Conservation (phyloP, 2,797 vertebrate species). For the Iguana delicatissima region DNA sequence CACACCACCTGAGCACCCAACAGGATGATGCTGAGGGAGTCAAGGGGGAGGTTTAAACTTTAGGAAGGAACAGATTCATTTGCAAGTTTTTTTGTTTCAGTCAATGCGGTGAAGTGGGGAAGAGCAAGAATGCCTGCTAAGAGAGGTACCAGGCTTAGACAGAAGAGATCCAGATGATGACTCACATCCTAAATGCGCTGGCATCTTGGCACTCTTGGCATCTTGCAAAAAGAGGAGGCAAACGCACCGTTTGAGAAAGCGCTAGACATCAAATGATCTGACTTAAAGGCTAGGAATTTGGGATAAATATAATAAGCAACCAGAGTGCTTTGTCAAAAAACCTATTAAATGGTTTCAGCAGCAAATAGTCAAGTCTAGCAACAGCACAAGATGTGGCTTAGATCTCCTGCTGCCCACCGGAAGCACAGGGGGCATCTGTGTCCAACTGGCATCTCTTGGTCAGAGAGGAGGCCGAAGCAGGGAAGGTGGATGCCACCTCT, state of each 20-base stretch:
- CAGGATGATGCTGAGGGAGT: not conserved
- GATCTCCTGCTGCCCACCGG: too few relatives aligned
- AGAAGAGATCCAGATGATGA: slow-evolving; percentile 11
- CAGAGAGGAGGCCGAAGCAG: too few relatives aligned
- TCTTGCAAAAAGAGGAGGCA: not conserved
- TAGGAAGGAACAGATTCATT: not conserved
- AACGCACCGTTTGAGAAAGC: not conserved
- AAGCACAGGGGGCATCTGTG: too few relatives aligned
- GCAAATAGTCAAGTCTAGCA: not conserved
- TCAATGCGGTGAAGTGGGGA: too few relatives aligned
- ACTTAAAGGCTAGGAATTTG: not conserved
- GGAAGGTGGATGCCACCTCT: too few relatives aligned
- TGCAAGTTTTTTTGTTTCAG: not conserved
- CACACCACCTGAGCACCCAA: not conserved
- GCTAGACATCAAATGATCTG: slow-evolving; percentile 6
- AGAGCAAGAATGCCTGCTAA: not conserved
- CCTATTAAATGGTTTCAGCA: not conserved
- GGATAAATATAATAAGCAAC: slow-evolving; percentile 5
- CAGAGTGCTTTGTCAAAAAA: not conserved
- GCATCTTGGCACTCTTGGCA: not conserved
- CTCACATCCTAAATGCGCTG: not conserved
- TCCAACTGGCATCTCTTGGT: too few relatives aligned
- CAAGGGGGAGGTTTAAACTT: not conserved
- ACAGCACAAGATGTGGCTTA: too few relatives aligned
- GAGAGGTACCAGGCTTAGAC: not conserved